Percentiles rank a stretch among this genome's conserved stretches.
Evolutionary conservation across 2,888 invertebrate genomes (phyloP).

Genomic region (Alloscopus bannaensis): DNA sequence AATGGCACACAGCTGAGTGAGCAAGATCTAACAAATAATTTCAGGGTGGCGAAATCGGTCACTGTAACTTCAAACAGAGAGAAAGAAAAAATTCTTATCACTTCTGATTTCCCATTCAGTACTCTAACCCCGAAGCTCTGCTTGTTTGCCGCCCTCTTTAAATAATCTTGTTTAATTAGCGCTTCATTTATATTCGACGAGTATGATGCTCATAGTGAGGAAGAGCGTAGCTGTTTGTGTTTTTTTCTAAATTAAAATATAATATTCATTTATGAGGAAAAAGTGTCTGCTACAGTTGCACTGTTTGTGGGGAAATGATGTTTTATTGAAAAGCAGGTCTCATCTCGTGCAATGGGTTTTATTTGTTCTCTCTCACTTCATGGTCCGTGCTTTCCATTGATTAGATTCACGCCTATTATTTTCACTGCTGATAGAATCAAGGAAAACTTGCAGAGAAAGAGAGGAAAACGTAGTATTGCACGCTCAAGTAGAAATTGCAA

Average conservation of each 20-base stretch:
- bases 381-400: conserved; percentile 18
- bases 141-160: background rate
- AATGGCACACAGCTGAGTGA: background rate
- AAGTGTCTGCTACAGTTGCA: background rate
- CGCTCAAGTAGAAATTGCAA: background rate
- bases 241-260: background rate
- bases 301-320: background rate
- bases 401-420: background rate
- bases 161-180: background rate
- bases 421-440: conserved; percentile 8
- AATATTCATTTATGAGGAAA: background rate
- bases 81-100: background rate
- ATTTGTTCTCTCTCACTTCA: conserved; percentile 2
- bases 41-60: background rate
- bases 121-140: too few relatives aligned
- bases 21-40: background rate
- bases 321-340: conserved; percentile 12
- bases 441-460: background rate
- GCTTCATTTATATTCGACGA: background rate
- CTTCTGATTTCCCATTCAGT: background rate
- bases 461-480: background rate
- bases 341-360: background rate
- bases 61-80: background rate
- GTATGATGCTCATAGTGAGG: background rate
- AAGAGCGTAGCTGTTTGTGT: background rate